A percentile compares a stretch with the other conserved stretches of the same genome.
These are phyloP conservation scores for Lysandra bellargus DNA, from an alignment of 2,888 invertebrate genomes.

Conservation along the genomic window DNA sequence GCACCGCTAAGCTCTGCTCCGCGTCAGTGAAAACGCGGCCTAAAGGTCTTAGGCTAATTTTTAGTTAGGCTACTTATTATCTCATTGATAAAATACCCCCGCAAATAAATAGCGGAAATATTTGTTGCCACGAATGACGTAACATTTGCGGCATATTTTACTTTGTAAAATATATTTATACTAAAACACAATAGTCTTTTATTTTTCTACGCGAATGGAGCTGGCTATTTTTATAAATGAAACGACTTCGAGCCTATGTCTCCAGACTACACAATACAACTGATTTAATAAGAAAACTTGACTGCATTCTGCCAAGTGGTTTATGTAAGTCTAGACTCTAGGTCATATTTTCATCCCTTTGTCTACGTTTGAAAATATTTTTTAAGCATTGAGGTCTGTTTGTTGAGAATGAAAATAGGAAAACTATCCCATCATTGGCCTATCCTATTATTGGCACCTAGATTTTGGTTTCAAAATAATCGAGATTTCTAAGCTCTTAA, in stretches of 20 bases:
- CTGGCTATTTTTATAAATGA: conserved; percentile 19
- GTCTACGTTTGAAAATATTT: neutral
- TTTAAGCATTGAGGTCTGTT: neutral
- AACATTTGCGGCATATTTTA: neutral
- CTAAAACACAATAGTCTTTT: conserved; percentile 10
- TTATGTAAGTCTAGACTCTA: conserved; percentile 11
- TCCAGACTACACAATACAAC: conserved; percentile 17
- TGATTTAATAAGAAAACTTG: conserved; percentile 21
- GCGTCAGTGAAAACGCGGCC: no score
- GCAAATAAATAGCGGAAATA: neutral
- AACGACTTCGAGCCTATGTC: conserved; percentile 21
- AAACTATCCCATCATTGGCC: neutral
- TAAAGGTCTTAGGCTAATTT: neutral
- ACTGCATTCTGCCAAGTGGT: conserved; percentile 22
- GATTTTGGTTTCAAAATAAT: no score
- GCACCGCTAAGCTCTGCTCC: no score
- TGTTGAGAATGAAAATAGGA: neutral
- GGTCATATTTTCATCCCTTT: conserved; percentile 7
- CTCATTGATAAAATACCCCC: neutral
- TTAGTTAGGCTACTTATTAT: neutral
- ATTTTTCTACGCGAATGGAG: conserved; percentile 20
- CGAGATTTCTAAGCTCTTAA: no score
- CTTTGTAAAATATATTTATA: conserved; percentile 13
- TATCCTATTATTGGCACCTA: no score
- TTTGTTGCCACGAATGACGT: neutral